Percentiles rank a stretch among this genome's conserved stretches.
These are phyloP conservation scores for Apolygus lucorum DNA, from an alignment of 1,140 invertebrate species.

Conservation along the genomic window DNA sequence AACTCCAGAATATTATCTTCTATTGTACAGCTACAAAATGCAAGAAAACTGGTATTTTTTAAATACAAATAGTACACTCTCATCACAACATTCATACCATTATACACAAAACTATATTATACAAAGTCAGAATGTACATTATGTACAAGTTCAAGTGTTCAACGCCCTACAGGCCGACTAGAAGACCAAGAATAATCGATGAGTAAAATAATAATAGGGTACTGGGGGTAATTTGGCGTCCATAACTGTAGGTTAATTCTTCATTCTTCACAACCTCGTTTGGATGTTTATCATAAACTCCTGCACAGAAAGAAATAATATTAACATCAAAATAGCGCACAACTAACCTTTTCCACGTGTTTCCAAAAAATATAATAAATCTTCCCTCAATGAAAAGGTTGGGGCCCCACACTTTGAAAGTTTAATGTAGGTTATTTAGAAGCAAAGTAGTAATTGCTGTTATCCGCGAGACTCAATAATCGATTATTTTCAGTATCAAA, in stretches of 20 bases:
- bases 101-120: constrained; percentile 27
- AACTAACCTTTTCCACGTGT: no score
- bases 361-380: no score
- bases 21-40: constrained; percentile 7
- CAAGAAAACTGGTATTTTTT: constrained; percentile 14
- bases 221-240: constrained; percentile 20
- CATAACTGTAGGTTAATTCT: constrained; percentile 64
- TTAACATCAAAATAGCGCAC: no score
- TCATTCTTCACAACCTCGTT: constrained; percentile 90
- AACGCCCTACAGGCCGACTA: constrained; percentile 28
- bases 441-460: no score
- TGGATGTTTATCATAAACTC: constrained; percentile 75
- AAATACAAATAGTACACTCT: constrained; percentile 19
- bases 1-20: not conserved
- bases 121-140: constrained; percentile 28
- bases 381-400: no score
- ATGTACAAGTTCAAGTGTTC: constrained; percentile 25
- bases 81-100: constrained; percentile 16
- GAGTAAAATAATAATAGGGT: constrained; percentile 20
- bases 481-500: no score
- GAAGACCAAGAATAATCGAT: constrained; percentile 23
- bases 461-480: no score
- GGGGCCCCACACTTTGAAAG: no score
- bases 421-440: no score
- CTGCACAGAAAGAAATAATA: constrained; percentile 44